Conservation (phyloP, 2,888 invertebrate species). For the Cabera pusaria region DNA sequence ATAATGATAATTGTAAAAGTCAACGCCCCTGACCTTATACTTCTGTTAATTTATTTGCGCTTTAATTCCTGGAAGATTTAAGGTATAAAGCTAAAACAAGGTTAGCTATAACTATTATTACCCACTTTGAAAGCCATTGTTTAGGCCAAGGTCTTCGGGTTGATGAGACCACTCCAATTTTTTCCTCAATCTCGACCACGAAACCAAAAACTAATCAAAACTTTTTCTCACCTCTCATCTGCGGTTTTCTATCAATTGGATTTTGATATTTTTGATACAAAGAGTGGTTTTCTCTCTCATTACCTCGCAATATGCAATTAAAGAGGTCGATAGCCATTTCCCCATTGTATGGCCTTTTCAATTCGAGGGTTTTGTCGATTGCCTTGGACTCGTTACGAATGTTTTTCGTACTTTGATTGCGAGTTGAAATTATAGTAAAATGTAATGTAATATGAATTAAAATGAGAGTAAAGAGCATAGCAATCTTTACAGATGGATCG, state of each 20-base stretch:
- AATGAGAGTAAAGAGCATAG: no score
- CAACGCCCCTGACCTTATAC: no score
- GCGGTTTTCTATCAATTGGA: conserved; percentile 29
- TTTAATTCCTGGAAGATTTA: no score
- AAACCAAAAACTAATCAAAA: conserved; percentile 26
- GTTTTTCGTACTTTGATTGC: conserved; percentile 14
- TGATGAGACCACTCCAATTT: no score
- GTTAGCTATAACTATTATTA: no score
- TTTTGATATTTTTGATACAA: conserved; percentile 17
- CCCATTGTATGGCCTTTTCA: conserved; percentile 26
- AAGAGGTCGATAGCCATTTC: conserved; percentile 23
- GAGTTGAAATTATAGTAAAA: conserved; percentile 5
- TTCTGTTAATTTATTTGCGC: no score
- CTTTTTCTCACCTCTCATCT: conserved; percentile 21
- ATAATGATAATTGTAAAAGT: no score
- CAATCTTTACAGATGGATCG: no score
- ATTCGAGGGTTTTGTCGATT: conserved; percentile 28
- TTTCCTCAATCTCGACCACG: conserved; percentile 17
- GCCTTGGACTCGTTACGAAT: conserved; percentile 32
- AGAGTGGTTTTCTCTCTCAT: conserved; percentile 23
- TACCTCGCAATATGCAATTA: conserved; percentile 31
- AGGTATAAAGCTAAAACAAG: no score
- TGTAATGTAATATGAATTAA: no score
- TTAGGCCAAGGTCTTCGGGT: no score
- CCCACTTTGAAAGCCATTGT: no score